These are phyloP conservation scores for Strigops habroptila DNA, from an alignment of 2,113 vertebrate genomes.

Conservation along the genomic window DNA sequence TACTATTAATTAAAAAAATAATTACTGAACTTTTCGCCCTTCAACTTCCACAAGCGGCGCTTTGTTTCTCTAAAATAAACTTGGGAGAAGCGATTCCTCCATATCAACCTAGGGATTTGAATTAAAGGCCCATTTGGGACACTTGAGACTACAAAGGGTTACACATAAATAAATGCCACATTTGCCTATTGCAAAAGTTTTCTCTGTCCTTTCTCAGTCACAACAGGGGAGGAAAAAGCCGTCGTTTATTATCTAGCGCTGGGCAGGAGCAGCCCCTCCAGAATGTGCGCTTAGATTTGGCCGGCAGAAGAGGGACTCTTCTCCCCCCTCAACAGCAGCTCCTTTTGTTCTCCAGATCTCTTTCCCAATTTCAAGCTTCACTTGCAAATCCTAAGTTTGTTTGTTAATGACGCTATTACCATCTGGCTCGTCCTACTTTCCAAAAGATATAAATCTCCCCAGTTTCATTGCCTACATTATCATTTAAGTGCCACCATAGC, in stretches of 20 bases:
- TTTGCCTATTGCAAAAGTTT: constrained; percentile 79
- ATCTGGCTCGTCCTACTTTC: constrained; percentile 90
- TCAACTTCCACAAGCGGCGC: constrained; percentile 51
- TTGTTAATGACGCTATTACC: constrained; percentile 87
- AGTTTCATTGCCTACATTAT: constrained; percentile 69
- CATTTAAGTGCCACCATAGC: constrained; percentile 74
- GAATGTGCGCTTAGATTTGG: constrained; percentile 74
- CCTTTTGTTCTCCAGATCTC: constrained; percentile 87
- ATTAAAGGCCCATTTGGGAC: constrained; percentile 68
- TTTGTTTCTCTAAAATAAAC: constrained; percentile 74
- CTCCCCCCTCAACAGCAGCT: constrained; percentile 78
- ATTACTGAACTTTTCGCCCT: constrained; percentile 70
- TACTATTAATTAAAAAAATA: constrained; percentile 59
- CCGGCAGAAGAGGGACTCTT: constrained; percentile 68
- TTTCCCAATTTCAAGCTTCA: constrained; percentile 85
- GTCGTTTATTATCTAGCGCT: constrained; percentile 72
- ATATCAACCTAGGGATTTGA: constrained; percentile 58
- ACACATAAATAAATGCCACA: constrained; percentile 74
- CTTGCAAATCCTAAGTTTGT: constrained; percentile 82
- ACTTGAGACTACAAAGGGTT: constrained; percentile 76
- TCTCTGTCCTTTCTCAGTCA: constrained; percentile 73
- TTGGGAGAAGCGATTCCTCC: constrained; percentile 36
- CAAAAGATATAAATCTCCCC: constrained; percentile 84
- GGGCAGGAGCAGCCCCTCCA: constrained; percentile 71
- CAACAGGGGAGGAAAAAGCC: constrained; percentile 72